These are phyloP conservation scores for Sus scrofa DNA, from an alignment of 2,113 vertebrate genomes.

Conservation along the genomic window DNA sequence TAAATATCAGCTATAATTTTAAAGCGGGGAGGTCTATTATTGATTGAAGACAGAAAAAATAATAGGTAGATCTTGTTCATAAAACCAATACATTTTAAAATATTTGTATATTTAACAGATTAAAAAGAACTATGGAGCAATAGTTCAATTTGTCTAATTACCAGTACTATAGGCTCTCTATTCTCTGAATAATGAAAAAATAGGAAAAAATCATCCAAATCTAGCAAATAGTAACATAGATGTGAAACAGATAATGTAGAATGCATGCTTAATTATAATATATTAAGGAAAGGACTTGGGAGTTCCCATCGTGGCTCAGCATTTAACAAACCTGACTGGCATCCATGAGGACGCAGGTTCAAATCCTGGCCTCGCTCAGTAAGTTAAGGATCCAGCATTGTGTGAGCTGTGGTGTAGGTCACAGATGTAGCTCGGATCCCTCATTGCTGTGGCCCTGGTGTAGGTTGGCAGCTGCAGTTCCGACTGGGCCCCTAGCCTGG, in stretches of 20 bases:
- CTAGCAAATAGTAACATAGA: not conserved
- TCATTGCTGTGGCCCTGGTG: too few species aligned
- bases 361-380: too few species aligned
- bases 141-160: not conserved
- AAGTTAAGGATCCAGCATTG: too few species aligned
- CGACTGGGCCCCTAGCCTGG: too few species aligned
- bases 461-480: too few species aligned
- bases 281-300: too few species aligned
- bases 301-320: too few species aligned
- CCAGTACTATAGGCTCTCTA: not conserved
- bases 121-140: not conserved
- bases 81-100: not conserved
- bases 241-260: constrained; percentile 20
- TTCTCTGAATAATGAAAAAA: not conserved
- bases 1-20: not conserved
- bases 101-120: not conserved
- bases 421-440: too few species aligned
- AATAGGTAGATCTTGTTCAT: not conserved
- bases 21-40: not conserved
- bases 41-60: not conserved
- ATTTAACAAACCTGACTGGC: too few species aligned
- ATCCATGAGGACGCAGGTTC: too few species aligned
- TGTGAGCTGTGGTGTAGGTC: too few species aligned
- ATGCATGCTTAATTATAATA: not conserved
- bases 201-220: not conserved